A percentile compares a stretch with the other conserved stretches of the same genome.
These are phyloP conservation scores for Octomys mimax DNA, from an alignment of 2,797 vertebrate species.

Conservation along the genomic window DNA sequence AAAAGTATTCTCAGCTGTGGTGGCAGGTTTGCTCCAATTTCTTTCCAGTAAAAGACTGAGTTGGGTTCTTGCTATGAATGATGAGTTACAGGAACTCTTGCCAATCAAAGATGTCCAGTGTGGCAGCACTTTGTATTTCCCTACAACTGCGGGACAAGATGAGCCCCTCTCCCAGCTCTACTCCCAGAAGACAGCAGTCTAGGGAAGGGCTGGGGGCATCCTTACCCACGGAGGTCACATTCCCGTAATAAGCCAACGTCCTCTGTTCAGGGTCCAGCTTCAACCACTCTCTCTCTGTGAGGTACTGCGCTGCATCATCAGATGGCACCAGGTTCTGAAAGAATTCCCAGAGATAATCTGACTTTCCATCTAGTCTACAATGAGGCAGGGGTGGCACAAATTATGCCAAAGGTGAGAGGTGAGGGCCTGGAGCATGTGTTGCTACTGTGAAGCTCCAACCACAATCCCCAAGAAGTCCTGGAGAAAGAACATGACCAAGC, in stretches of 20 bases:
- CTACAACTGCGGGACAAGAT: not conserved
- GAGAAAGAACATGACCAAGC: constrained; percentile 51
- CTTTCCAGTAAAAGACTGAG: not conserved
- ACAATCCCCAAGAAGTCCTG: constrained; percentile 18
- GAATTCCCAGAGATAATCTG: constrained; percentile 63
- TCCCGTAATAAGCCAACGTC: constrained; percentile 14
- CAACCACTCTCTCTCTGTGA: constrained; percentile 58
- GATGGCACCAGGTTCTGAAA: constrained; percentile 73
- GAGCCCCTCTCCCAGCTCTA: not conserved
- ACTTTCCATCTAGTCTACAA: constrained; percentile 25
- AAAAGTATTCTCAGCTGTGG: not conserved
- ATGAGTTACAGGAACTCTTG: not conserved
- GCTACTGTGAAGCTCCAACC: not conserved
- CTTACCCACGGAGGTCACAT: constrained; percentile 66
- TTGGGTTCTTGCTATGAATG: not conserved
- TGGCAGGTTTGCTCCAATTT: not conserved
- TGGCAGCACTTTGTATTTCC: not conserved
- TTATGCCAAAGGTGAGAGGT: not conserved
- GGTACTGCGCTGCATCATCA: not conserved
- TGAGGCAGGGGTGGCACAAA: not conserved
- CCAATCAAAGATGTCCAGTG: not conserved
- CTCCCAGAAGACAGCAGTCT: not conserved
- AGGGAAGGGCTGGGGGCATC: not conserved
- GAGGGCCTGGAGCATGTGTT: not conserved
- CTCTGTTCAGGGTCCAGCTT: constrained; percentile 44